Base-by-base conservation (phyloP, 2,797 vertebrate genomes). In the Sebastes ruberrimus region DNA sequence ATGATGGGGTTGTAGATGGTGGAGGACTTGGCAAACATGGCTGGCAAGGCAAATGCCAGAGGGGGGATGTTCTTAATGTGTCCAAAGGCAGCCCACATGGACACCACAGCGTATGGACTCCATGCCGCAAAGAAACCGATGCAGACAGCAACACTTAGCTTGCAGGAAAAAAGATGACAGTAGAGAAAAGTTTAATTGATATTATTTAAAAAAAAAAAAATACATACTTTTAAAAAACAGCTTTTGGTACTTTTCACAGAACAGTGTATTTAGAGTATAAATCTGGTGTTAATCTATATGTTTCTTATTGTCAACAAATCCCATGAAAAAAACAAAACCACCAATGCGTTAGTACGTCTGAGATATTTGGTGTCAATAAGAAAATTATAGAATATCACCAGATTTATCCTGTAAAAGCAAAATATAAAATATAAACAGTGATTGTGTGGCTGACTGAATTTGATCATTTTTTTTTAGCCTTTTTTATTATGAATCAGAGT, bases 71-170 rank as follows among this genome's bases (percentile, higher is more conserved):
- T 92, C 9, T 95, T 92, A 16, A 95, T 76, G 6, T 89, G 92
- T 81, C 96, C 96, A 57, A 97, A 96, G 49, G 95, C 90, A 0
- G 95, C 95, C 95, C 95, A 96, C 95, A 96, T 96, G 72, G 96
- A 95, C 81, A 96, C 93, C 52, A 96, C 46, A 1, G 96, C 95
- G 8, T 96, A 97, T 1, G 96, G 96, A 75, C 94, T 97, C 95
- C 96, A 97, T 3, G 96, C 95, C 4, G 85, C 81, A 49, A 96
- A 95, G 92, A 96, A 96, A 42, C 96, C 94, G 42, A 94, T 89
- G 86, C 95, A 96, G 69, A 96, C 93, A 7, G 95, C 95, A 61
- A 96, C 91, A 30, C 96, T 96, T 32, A 96, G 78, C 96, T 97
- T 76, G 22, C 8, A 80, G n/a, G 64, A 33, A 76, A 68, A 79